Base-by-base conservation (phyloP, 1,140 invertebrate genomes). In the Venustaconcha ellipsiformis region DNA sequence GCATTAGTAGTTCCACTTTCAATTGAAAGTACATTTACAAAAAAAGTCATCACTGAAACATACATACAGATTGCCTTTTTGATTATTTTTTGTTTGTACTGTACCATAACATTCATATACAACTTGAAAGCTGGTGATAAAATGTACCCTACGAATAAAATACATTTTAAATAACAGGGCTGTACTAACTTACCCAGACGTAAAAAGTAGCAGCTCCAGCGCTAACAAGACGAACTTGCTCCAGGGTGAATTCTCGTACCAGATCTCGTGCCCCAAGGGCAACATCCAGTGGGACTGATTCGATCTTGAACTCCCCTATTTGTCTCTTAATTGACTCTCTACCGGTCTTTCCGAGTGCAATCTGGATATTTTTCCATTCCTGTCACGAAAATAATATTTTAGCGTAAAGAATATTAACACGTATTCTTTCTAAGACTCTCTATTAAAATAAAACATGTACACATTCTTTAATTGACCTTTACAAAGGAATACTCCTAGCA, bases 161-260 rank as follows among this genome's bases (percentile, higher is more conserved):
- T 4, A 37, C 4, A 6, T 37, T 37, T 37, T 37, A 37, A 37
- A 37, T 37, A 8, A 37, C 8, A 8, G 37, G 1, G 37, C 3
- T 37, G 37, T 37, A 4, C 15, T 14, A n/a, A 81, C 82, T 78
- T 78, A 88, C 87, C 87, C 87, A 88, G 48, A 87, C 81, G 67
- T 81, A 88, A 68, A 88, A 88, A 1, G 86, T 83, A 1, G 86
- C 87, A 30, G 84, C 84, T 56, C 84, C 84, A n/a, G 84, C 80
- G 58, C 84, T 87, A 70, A 83, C 83, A 59, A 81, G 82, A 5
- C 84, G 76, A 17, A 86, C 80, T 66, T 87, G 82, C 20, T 86
- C 80, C 14, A 86, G 70, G 14, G 79, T 84, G 57, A 80, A 84
- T 26, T 81, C 81, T 57, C 78, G 76, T 23, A 86, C 76, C 17